phyloP scores from a whole-genome alignment of 2,113 vertebrate species.

The Aegithalos caudatus region DNA sequence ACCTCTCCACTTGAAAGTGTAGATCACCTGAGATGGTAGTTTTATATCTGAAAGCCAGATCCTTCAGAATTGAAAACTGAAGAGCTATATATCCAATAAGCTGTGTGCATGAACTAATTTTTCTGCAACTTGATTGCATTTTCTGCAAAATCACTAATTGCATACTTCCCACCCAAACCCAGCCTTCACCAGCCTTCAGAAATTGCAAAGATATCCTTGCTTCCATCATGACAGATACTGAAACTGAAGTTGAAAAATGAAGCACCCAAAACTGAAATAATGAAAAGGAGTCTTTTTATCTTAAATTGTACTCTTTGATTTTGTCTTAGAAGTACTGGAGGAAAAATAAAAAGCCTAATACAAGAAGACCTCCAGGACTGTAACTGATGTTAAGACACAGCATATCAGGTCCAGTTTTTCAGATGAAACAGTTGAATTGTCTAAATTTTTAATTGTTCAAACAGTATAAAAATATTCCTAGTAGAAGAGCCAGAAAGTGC shows the following conservation, averaged over 20 bases:
- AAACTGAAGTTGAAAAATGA: neutral
- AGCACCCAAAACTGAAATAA: neutral
- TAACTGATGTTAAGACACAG: neutral
- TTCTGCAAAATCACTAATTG: neutral
- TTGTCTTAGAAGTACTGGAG: neutral
- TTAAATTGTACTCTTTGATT: neutral
- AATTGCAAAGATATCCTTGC: neutral
- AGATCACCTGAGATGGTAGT: neutral
- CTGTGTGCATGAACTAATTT: neutral
- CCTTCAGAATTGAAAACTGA: neutral
- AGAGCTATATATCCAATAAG: neutral
- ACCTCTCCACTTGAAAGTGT: neutral
- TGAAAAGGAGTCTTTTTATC: neutral
- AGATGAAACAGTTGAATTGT: neutral
- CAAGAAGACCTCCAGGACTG: neutral
- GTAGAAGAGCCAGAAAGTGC: neutral
- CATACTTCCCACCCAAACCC: neutral
- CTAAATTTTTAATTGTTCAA: neutral
- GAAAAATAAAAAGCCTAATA: neutral
- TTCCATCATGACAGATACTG: neutral
- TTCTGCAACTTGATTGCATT: neutral
- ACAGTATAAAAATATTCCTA: neutral
- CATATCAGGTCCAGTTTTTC: neutral
- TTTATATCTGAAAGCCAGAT: neutral
- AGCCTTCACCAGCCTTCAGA: neutral